phyloP scores from a whole-genome alignment of 2,888 invertebrate genomes.

The Cotesia congregata region DNA sequence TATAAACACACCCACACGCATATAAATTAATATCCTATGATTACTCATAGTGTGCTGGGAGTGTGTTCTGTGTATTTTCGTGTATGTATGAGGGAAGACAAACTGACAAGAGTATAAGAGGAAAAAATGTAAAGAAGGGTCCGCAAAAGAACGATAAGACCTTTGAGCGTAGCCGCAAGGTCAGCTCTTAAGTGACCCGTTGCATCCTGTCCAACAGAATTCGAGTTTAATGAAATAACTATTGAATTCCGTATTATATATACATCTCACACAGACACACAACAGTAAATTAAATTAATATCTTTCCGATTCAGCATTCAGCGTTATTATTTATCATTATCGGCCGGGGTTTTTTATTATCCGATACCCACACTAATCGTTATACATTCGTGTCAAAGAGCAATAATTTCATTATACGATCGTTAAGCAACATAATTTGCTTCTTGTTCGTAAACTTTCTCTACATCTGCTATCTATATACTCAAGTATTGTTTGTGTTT shows the following conservation, averaged over 20 bases:
- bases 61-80: neutral
- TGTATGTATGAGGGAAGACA: constrained; percentile 35
- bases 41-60: neutral
- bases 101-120: constrained; percentile 39
- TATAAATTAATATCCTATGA: neutral
- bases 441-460: neutral
- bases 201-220: constrained; percentile 67
- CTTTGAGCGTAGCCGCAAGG: constrained; percentile 68
- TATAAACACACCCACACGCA: constrained; percentile 30
- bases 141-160: constrained; percentile 61
- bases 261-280: constrained; percentile 46
- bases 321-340: constrained; percentile 14
- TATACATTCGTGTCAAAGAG: constrained; percentile 26
- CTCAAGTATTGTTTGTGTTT: neutral
- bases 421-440: constrained; percentile 10
- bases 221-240: constrained; percentile 69
- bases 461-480: constrained; percentile 3
- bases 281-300: constrained; percentile 33
- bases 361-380: constrained; percentile 11
- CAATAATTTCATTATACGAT: constrained; percentile 29
- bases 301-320: neutral
- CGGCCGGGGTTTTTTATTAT: neutral
- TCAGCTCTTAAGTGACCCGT: constrained; percentile 65
- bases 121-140: constrained; percentile 53
- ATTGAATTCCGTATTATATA: constrained; percentile 67